Evolutionary conservation across 2,888 invertebrate species (phyloP), one percentile per base, ranked within the genome.

Genomic region (Apodemia duryi): DNA sequence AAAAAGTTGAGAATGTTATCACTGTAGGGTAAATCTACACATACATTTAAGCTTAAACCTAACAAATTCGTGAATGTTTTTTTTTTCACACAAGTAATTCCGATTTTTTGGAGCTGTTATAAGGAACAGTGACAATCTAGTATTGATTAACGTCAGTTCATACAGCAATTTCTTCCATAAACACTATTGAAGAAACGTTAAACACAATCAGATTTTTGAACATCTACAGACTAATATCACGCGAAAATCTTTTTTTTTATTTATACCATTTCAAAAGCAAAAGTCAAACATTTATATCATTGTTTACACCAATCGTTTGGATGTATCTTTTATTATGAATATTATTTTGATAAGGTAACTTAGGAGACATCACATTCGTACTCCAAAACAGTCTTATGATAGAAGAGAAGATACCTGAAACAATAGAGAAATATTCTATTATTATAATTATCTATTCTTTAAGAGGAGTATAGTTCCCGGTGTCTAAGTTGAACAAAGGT

Each of bases 341-440:
- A 46, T 61, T 41, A 57, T 46, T 38, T 21, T 38, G 54, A 41
- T 6, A 60, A 46, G 65, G 52, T 60, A n/a, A 41, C 65, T 77
- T 76, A 78, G 21, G 74, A 69, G 46, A 74, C 79, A 61, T 86
- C 87, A 71, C 85, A 85, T 71, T 95, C 95, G 77, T 98, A 98
- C 82, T 97, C 97, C 88, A 98, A 89, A 71, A 98, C 96, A 87
- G 97, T 97, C 91, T 98, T 98, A 92, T 98, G 98, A 90, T 99
- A 99, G 93, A 98, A 99, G 70, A 99, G 94, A 69, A 98, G 94
- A 88, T 98, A 98, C 76, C 97, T 97, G 93, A 71, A 94, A 94
- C 74, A 76, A 76, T 79, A 73, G 72, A 69, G 69, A 69, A 13
- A 70, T 65, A 35, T 67, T 52, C 65, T 68, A 41, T 28, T 9